These are phyloP conservation scores for Antigone vipio DNA, from an alignment of 2,113 vertebrate species.

Conservation along the genomic window DNA sequence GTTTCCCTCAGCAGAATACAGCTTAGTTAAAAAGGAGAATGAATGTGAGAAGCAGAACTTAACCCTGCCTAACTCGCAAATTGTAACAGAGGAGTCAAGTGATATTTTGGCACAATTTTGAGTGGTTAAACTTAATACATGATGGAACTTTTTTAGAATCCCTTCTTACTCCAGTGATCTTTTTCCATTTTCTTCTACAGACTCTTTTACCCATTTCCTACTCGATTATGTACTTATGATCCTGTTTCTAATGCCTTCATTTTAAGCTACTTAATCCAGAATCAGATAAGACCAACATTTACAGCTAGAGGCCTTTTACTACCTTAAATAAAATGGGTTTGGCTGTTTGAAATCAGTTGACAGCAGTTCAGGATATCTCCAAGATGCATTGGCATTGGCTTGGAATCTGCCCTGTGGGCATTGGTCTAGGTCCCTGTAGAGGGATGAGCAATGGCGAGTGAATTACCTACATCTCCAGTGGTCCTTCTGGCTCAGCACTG, in stretches of 20 bases:
- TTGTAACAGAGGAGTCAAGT: neutral
- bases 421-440: neutral
- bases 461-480: neutral
- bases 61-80: neutral
- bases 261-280: neutral
- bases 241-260: neutral
- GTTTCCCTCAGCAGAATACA: neutral
- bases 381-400: neutral
- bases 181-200: neutral
- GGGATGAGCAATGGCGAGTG: neutral
- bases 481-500: conserved; percentile 14
- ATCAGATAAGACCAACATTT: neutral
- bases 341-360: neutral
- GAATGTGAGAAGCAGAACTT: neutral
- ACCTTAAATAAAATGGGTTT: neutral
- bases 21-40: neutral
- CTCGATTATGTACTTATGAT: neutral
- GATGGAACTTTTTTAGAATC: neutral
- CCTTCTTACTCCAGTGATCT: neutral
- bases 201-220: neutral
- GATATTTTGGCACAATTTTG: neutral
- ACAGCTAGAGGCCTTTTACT: neutral
- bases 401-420: neutral
- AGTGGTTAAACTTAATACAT: neutral
- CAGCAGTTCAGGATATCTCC: neutral